phyloP scores from a whole-genome alignment of 1,140 invertebrate species.

The Calosoma granatense region DNA sequence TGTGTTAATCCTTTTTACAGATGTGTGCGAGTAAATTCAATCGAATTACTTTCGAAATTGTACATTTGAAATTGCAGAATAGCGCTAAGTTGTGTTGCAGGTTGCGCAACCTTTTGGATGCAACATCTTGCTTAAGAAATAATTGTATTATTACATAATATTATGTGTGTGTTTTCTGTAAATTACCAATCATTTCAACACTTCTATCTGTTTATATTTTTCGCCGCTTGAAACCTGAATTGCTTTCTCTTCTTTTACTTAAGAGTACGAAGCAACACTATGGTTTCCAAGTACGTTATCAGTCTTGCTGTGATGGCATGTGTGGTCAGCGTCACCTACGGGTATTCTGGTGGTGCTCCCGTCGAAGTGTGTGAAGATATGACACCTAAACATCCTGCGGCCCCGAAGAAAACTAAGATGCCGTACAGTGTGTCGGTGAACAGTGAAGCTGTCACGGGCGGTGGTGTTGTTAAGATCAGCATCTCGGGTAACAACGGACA shows the following conservation, averaged over 20 bases:
- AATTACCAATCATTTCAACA: too few species aligned
- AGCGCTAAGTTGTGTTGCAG: too few species aligned
- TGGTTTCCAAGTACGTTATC: background rate
- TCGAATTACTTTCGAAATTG: too few species aligned
- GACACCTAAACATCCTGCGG: slow-evolving; percentile 31
- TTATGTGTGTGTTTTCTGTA: too few species aligned
- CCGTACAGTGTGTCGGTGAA: slow-evolving; percentile 31
- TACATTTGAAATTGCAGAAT: too few species aligned
- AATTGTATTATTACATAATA: too few species aligned
- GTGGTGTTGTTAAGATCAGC: slow-evolving; percentile 28
- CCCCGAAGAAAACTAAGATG: slow-evolving; percentile 24
- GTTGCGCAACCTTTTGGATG: too few species aligned
- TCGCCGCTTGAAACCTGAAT: too few species aligned
- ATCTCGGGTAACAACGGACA: slow-evolving; percentile 27
- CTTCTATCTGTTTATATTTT: too few species aligned
- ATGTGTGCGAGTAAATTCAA: too few species aligned
- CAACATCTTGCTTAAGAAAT: too few species aligned
- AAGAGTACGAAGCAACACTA: background rate
- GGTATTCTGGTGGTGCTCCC: slow-evolving; percentile 31
- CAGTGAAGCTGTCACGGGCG: slow-evolving; percentile 26
- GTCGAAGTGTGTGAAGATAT: slow-evolving; percentile 31
- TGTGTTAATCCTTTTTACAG: too few species aligned
- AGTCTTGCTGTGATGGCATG: background rate
- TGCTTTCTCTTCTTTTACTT: background rate
- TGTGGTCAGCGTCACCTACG: background rate